Conservation (phyloP, 2,113 vertebrate species). For the Dasyprocta punctata region DNA sequence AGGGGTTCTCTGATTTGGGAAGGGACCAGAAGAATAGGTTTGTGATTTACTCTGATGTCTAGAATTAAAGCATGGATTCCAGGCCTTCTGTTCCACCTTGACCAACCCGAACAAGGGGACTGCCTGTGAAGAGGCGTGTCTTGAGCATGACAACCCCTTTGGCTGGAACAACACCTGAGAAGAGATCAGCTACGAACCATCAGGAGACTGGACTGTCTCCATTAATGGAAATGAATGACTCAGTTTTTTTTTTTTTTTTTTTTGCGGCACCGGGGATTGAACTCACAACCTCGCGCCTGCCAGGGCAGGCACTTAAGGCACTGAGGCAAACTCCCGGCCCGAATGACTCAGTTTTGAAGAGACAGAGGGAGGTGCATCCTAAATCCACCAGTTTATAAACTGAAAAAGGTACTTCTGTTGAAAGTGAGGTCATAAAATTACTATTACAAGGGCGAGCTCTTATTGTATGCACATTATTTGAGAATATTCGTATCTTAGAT, state of each 20-base stretch:
- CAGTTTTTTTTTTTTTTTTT: too few relatives aligned
- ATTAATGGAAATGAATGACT: background rate
- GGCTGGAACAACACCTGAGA: background rate
- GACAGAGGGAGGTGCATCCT: background rate
- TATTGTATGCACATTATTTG: background rate
- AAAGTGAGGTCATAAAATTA: background rate
- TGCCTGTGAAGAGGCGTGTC: background rate
- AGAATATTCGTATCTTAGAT: background rate
- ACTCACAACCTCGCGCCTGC: too few relatives aligned
- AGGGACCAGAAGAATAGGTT: background rate
- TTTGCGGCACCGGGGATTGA: too few relatives aligned
- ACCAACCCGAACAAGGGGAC: background rate
- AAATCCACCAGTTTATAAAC: too few relatives aligned
- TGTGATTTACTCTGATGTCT: background rate
- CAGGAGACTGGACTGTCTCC: background rate
- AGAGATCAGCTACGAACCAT: background rate
- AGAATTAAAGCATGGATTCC: background rate
- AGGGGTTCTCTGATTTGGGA: background rate
- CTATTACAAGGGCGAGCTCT: background rate
- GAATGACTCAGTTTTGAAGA: background rate
- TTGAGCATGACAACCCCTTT: background rate
- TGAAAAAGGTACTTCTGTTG: background rate
- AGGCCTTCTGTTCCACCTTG: background rate
- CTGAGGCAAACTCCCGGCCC: too few relatives aligned
- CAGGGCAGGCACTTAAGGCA: too few relatives aligned